A percentile compares a stretch with the other conserved stretches of the same genome.
Conservation (phyloP, 2,113 vertebrate genomes). For the Pyxicephalus adspersus region DNA sequence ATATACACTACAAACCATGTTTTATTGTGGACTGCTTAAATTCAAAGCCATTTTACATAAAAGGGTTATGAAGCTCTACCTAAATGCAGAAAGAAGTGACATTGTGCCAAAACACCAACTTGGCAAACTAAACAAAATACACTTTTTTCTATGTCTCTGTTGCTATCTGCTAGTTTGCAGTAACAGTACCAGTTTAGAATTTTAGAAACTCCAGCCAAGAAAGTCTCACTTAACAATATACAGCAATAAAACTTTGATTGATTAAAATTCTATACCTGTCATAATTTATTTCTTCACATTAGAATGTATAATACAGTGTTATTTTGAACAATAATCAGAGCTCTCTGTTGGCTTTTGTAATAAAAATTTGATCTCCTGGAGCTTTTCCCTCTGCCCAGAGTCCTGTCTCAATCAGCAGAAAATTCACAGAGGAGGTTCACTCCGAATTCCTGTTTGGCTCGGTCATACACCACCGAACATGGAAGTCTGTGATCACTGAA, state of each 20-base stretch:
- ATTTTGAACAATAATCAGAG: background rate
- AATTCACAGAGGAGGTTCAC: constrained; percentile 22
- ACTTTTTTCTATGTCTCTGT: too few relatives aligned
- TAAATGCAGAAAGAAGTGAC: too few relatives aligned
- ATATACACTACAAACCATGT: too few relatives aligned
- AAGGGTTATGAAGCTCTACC: too few relatives aligned
- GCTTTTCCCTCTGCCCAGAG: constrained; percentile 20
- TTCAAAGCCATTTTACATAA: too few relatives aligned
- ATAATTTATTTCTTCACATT: background rate
- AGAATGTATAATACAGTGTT: background rate
- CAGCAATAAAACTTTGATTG: background rate
- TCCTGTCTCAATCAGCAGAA: constrained; percentile 35
- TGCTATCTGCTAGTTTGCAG: too few relatives aligned
- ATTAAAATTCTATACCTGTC: background rate
- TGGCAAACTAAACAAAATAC: too few relatives aligned
- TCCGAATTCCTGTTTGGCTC: constrained; percentile 38
- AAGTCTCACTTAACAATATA: too few relatives aligned
- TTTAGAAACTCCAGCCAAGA: too few relatives aligned
- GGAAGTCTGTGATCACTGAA: constrained; percentile 40
- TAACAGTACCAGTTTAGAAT: too few relatives aligned
- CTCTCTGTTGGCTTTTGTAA: constrained; percentile 29
- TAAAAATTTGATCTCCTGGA: constrained; percentile 35
- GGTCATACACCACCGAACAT: constrained; percentile 40
- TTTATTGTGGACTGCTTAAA: too few relatives aligned
- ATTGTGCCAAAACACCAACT: too few relatives aligned